These are phyloP conservation scores for Nylanderia fulva DNA, from an alignment of 1,140 invertebrate genomes.

Conservation along the genomic window DNA sequence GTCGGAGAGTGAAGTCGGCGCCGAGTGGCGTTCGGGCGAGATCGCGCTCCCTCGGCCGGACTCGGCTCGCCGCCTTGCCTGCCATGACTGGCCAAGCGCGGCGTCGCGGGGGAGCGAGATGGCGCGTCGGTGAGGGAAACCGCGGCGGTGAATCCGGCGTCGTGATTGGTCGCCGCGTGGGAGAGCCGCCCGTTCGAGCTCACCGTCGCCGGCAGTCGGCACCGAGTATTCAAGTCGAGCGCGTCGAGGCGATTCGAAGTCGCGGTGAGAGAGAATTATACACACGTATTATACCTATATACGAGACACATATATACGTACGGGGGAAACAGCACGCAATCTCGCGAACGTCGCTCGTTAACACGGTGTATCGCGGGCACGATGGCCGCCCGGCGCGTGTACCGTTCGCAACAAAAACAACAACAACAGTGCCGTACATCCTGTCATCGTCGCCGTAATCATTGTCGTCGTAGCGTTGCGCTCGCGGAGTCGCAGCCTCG, in stretches of 20 bases:
- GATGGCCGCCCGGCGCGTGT: slow-evolving; percentile 75
- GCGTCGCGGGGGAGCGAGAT: slow-evolving; percentile 68
- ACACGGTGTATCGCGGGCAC: slow-evolving; percentile 65
- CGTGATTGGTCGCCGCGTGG: slow-evolving; percentile 84
- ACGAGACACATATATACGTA: neutral
- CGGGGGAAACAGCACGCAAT: slow-evolving; percentile 67
- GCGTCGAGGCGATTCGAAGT: slow-evolving; percentile 64
- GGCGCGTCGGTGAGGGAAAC: slow-evolving; percentile 72
- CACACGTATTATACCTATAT: too few species aligned
- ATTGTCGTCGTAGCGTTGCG: slow-evolving; percentile 47
- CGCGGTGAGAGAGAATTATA: slow-evolving; percentile 36
- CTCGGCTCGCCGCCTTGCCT: slow-evolving; percentile 79
- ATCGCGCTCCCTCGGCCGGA: slow-evolving; percentile 67
- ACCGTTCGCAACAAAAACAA: slow-evolving; percentile 65
- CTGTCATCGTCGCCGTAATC: neutral
- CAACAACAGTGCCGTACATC: slow-evolving; percentile 62
- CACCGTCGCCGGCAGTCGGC: slow-evolving; percentile 80
- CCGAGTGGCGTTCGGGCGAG: slow-evolving; percentile 58
- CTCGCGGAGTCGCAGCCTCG: slow-evolving; percentile 64
- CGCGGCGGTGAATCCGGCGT: slow-evolving; percentile 73
- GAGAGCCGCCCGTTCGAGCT: slow-evolving; percentile 84
- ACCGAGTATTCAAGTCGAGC: slow-evolving; percentile 81
- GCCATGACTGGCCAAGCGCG: slow-evolving; percentile 79
- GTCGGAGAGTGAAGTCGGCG: neutral
- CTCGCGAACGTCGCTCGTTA: slow-evolving; percentile 54